These are phyloP conservation scores for Blastomussa wellsi DNA, from an alignment of 92 coral and sea anemone genomes.

Conservation along the genomic window DNA sequence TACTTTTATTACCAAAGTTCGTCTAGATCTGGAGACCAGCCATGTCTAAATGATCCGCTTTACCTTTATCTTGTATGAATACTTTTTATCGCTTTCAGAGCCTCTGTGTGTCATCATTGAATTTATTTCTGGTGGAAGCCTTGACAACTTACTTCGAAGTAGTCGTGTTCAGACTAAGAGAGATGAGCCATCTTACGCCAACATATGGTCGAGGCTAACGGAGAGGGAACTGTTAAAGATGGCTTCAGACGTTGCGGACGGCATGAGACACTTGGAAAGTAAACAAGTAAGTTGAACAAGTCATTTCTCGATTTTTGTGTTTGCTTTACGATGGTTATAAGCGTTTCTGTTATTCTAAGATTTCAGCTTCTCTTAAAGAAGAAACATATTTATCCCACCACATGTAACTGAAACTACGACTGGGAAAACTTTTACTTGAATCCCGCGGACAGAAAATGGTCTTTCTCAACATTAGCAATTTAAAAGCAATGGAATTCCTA, in stretches of 20 bases:
- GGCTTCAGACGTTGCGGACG: constrained; percentile 73
- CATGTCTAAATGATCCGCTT: too few relatives aligned
- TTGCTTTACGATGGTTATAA: too few relatives aligned
- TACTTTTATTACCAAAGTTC: too few relatives aligned
- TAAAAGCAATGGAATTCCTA: neutral
- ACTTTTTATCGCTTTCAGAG: constrained; percentile 33
- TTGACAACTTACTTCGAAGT: constrained; percentile 60
- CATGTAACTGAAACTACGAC: too few relatives aligned
- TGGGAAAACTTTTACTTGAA: too few relatives aligned
- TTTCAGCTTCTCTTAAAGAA: too few relatives aligned
- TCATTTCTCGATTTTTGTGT: neutral
- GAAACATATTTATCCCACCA: too few relatives aligned
- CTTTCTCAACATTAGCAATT: neutral
- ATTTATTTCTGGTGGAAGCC: constrained; percentile 77
- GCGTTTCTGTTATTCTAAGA: too few relatives aligned
- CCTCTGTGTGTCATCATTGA: constrained; percentile 75
- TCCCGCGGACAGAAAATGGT: neutral
- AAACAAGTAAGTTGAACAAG: constrained; percentile 42
- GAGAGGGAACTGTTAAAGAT: constrained; percentile 80
- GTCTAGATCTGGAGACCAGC: too few relatives aligned
- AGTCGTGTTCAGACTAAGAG: constrained; percentile 45
- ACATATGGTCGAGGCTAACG: constrained; percentile 76
- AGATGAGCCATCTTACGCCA: constrained; percentile 46
- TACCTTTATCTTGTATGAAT: neutral
- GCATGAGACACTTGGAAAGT: constrained; percentile 78